Percentiles rank a stretch among this genome's conserved stretches.
Evolutionary conservation across 1,140 invertebrate species (phyloP).

Genomic region (Pristionchus pacificus): DNA sequence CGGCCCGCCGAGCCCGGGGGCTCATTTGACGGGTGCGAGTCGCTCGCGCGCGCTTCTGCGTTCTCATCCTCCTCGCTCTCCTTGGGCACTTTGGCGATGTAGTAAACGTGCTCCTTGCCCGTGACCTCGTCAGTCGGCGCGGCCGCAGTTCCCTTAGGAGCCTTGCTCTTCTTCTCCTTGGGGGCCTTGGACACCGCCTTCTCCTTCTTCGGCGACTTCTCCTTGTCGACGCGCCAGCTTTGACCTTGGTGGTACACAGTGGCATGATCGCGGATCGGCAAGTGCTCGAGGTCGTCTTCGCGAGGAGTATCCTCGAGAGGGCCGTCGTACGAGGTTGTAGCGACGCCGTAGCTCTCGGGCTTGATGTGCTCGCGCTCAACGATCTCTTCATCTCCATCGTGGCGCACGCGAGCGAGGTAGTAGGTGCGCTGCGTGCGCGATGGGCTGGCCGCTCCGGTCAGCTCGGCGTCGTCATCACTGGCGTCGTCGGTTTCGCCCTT

Average conservation of each 20-base stretch:
- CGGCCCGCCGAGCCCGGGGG: too few species aligned
- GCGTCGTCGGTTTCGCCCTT: too few species aligned
- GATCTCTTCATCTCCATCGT: conserved; percentile 44
- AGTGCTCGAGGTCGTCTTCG: conserved; percentile 26
- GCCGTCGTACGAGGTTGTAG: conserved; percentile 24
- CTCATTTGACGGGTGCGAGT: too few species aligned
- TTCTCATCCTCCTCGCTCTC: too few species aligned
- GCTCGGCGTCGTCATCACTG: too few species aligned
- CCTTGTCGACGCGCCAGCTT: conserved; percentile 14
- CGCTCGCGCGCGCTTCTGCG: too few species aligned
- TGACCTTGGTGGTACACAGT: conserved; percentile 30
- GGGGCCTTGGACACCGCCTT: too few species aligned
- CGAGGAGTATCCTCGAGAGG: conserved; percentile 27
- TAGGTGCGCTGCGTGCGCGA: too few species aligned
- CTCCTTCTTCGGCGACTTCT: not conserved
- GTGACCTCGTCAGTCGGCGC: too few species aligned
- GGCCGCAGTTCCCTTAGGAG: conserved; percentile 2
- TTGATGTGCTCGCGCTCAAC: conserved; percentile 39
- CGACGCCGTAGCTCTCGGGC: conserved; percentile 16
- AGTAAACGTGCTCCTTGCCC: too few species aligned
- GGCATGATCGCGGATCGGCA: conserved; percentile 13
- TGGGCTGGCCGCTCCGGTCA: too few species aligned
- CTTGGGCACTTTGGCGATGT: too few species aligned
- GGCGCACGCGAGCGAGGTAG: conserved; percentile 13
- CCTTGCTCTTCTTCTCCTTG: conserved; percentile 16